These are phyloP conservation scores for Loris lydekkerianus DNA, from an alignment of 2,797 vertebrate species.

Conservation along the genomic window DNA sequence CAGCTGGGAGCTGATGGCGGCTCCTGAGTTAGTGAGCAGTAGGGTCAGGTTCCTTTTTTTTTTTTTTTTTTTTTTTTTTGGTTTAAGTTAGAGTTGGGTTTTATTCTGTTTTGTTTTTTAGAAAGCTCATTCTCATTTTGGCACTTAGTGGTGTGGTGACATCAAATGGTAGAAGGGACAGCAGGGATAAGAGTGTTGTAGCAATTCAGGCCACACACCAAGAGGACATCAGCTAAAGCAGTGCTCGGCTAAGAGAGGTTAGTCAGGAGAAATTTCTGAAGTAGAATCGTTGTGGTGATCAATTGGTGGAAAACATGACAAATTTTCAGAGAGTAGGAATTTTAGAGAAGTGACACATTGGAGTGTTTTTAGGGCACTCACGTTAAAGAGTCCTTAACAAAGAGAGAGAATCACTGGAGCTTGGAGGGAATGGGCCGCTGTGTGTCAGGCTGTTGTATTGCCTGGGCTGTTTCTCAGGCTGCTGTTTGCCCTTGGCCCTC, in stretches of 20 bases:
- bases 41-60: background rate
- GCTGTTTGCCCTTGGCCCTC: background rate
- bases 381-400: background rate
- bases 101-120: background rate
- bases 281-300: background rate
- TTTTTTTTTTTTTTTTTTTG: constrained; percentile 14
- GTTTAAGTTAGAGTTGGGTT: background rate
- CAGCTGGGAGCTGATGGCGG: background rate
- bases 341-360: background rate
- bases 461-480: background rate
- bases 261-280: background rate
- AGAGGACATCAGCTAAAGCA: background rate
- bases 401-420: background rate
- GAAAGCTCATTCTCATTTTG: background rate
- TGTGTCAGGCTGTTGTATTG: background rate
- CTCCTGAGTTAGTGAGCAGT: background rate
- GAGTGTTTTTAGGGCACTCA: background rate
- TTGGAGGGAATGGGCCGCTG: background rate
- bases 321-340: background rate
- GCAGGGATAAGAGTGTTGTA: background rate
- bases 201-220: background rate
- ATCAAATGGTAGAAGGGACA: background rate
- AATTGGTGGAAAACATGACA: background rate
- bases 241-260: background rate
- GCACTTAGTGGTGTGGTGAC: background rate